Conservation (phyloP, 2,888 invertebrate genomes). For the Amblyjoppa proteus region DNA sequence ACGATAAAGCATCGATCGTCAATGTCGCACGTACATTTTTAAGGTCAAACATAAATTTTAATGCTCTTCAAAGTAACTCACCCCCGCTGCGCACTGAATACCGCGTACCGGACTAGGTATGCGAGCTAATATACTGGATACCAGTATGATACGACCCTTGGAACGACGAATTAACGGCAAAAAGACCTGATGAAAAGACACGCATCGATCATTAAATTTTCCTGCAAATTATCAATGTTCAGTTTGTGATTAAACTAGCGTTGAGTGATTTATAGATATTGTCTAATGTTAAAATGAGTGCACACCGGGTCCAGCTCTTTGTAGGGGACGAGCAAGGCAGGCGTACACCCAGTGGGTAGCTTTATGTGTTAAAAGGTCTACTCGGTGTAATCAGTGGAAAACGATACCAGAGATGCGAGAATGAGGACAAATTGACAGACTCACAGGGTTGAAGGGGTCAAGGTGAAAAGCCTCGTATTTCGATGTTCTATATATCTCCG, state of each 20-base stretch:
- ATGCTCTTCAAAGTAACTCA: conserved; percentile 64
- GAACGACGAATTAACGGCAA: conserved; percentile 92
- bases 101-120: conserved; percentile 93
- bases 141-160: conserved; percentile 92
- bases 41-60: neutral
- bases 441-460: neutral
- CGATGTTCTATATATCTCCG: neutral
- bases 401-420: neutral
- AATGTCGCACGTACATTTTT: neutral
- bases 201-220: conserved; percentile 17
- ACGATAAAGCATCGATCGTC: neutral
- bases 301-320: neutral
- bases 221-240: neutral
- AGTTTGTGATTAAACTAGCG: neutral
- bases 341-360: neutral
- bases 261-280: neutral
- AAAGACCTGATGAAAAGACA: conserved; percentile 89
- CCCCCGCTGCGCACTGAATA: conserved; percentile 90
- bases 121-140: conserved; percentile 93
- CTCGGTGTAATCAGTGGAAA: neutral
- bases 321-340: neutral
- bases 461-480: neutral
- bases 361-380: neutral
- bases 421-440: neutral
- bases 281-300: neutral